Conservation (phyloP, 2,888 invertebrate genomes). For the Scelioninae gen. 2 region DNA sequence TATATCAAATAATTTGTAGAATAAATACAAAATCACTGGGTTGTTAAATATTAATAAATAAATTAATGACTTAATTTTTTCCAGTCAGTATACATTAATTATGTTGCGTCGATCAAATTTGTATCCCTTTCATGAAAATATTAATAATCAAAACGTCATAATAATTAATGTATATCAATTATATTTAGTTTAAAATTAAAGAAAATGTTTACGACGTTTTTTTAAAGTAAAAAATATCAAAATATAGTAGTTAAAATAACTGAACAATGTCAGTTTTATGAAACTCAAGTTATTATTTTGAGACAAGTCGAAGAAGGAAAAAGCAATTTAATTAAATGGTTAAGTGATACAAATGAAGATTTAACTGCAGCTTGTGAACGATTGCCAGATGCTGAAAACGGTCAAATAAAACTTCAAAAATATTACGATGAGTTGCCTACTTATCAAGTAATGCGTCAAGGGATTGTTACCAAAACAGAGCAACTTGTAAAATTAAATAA, state of each 20-base stretch:
- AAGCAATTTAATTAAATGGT: slow-evolving; percentile 89
- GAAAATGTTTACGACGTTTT: too few relatives aligned
- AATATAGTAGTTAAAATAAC: slow-evolving; percentile 83
- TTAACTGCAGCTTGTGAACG: slow-evolving; percentile 86
- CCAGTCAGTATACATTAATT: too few relatives aligned
- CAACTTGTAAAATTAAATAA: slow-evolving; percentile 87
- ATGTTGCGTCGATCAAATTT: too few relatives aligned
- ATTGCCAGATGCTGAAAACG: slow-evolving; percentile 87
- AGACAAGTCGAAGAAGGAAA: slow-evolving; percentile 92
- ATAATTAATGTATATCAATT: too few relatives aligned
- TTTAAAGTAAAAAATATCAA: slow-evolving; percentile 83
- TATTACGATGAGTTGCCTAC: slow-evolving; percentile 91
- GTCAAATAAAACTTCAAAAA: slow-evolving; percentile 85
- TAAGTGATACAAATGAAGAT: slow-evolving; percentile 87
- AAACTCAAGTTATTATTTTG: slow-evolving; percentile 94
- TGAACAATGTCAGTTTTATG: slow-evolving; percentile 86
- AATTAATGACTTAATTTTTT: too few relatives aligned
- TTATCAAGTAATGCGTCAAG: slow-evolving; percentile 85
- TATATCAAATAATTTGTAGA: too few relatives aligned
- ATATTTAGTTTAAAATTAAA: too few relatives aligned
- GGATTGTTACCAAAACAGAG: slow-evolving; percentile 86
- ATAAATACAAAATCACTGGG: too few relatives aligned
- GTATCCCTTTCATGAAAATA: too few relatives aligned
- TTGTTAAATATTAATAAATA: too few relatives aligned
- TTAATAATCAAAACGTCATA: too few relatives aligned